Evolutionary conservation across 1,140 invertebrate species (phyloP).

Genomic region (Lepidostoma basale): DNA sequence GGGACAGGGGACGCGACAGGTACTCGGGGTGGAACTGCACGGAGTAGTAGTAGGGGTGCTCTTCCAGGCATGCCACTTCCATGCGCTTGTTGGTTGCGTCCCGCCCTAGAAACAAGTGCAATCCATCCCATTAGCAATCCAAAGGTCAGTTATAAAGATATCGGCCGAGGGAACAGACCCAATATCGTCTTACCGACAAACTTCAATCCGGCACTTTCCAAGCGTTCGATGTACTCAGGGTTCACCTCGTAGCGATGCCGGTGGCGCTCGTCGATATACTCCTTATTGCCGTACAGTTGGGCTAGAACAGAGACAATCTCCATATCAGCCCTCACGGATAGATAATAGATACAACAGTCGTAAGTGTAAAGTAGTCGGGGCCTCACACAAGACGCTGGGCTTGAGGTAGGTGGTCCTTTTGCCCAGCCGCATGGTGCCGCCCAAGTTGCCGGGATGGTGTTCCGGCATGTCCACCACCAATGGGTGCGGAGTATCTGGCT

Average conservation of each 20-base stretch:
- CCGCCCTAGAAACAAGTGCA: constrained; percentile 55
- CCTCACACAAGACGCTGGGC: constrained; percentile 75
- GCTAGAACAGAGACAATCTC: constrained; percentile 61
- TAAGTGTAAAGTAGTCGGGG: constrained; percentile 8
- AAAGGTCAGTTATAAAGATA: neutral
- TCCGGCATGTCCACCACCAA: constrained; percentile 99
- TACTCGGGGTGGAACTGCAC: constrained; percentile 99
- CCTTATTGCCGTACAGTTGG: constrained; percentile 83
- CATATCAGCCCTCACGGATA: too few species aligned
- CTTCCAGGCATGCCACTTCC: constrained; percentile 80
- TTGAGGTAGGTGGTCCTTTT: constrained; percentile 86
- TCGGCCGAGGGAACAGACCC: neutral
- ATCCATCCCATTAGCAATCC: neutral
- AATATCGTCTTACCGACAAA: constrained; percentile 81
- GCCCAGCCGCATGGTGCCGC: constrained; percentile 98
- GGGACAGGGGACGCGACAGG: constrained; percentile 88
- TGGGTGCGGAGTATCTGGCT: constrained; percentile 73
- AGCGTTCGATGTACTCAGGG: constrained; percentile 77
- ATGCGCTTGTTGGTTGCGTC: constrained; percentile 77
- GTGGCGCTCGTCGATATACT: constrained; percentile 93
- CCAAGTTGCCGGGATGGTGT: constrained; percentile 90
- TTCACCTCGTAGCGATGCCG: constrained; percentile 97
- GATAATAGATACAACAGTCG: constrained; percentile 8
- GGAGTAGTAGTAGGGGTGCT: constrained; percentile 92
- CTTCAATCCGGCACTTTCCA: constrained; percentile 84